Evolutionary conservation across 2,797 vertebrate species (phyloP), one percentile per base, ranked within the genome.

Genomic region (Pogoniulus pusillus): DNA sequence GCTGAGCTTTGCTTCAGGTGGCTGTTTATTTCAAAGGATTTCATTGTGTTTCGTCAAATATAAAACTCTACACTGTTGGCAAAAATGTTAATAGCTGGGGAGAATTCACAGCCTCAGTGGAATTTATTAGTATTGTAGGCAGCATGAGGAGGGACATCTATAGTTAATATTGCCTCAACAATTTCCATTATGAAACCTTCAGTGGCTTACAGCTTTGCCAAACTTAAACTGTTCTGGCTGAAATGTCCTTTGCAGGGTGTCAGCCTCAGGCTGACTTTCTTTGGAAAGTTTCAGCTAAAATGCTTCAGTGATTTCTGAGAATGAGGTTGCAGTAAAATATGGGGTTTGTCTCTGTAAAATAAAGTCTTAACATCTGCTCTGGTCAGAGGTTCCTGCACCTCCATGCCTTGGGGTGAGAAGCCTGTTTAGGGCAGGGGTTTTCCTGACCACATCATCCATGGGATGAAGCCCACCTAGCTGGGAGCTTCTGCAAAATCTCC

Each of bases 111-210:
- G 79, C 58, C 85, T 93, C 45, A 32, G 57, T 95, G 92, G 91
- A 94, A 94, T 96, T 96, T 94, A 91, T 95, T 96, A 78, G 93
- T 90, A 91, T 93, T 96, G 92, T 85, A 93, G 88, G 76, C 91
- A 93, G 91, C 76, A 7, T 37, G 82, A 90, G 90, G 87, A 96
- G 91, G 93, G 91, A 96, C 86, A 90, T 90, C 90, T 73, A 95
- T 90, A 91, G 93, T 96, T 96, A 93, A 91, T 93, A 89, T 89
- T 96, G 95, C 93, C 84, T 95, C 91, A 93, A 96, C 90, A 93
- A 92, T 96, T 96, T 96, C 95, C 96, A 95, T 95, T 95, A 95
- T 96, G 95, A 96, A 96, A 95, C 91, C 84, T 93, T 94, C 91
- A 91, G 94, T 96, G 91, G 90, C 91, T 95, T 91, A 87, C 76